phyloP scores from a whole-genome alignment of 2,113 vertebrate genomes.

The Willisornis vidua region DNA sequence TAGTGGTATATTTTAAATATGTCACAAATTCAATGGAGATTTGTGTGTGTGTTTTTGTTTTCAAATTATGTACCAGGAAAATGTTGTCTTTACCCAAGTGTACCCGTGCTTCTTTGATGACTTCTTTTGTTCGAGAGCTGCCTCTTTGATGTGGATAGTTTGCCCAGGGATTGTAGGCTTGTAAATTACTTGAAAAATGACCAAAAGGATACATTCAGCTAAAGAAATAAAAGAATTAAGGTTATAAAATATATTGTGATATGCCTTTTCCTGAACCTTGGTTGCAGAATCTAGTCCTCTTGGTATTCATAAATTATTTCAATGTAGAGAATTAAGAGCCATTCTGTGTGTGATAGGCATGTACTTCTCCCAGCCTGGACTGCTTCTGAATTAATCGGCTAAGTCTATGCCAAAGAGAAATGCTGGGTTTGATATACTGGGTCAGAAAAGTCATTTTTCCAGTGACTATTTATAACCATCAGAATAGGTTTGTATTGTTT shows the following conservation, averaged over 20 bases:
- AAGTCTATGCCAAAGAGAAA: neutral
- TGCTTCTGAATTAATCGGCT: neutral
- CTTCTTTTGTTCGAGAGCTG: neutral
- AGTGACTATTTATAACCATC: neutral
- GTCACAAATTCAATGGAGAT: neutral
- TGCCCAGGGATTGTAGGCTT: neutral
- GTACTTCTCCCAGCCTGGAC: neutral
- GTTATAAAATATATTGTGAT: conserved; percentile 4
- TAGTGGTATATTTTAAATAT: neutral
- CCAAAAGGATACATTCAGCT: neutral
- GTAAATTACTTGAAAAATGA: neutral
- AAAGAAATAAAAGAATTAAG: conserved; percentile 16
- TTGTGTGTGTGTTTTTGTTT: neutral
- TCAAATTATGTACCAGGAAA: neutral
- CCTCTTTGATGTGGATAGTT: neutral
- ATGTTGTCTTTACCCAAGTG: neutral
- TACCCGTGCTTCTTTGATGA: neutral
- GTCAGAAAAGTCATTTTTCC: neutral
- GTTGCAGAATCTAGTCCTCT: conserved; percentile 5
- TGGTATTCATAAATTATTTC: conserved; percentile 47
- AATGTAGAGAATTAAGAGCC: neutral
- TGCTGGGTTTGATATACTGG: neutral
- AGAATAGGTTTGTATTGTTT: neutral
- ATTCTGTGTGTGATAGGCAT: neutral
- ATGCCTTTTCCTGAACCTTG: conserved; percentile 1